Evolutionary conservation across 2,888 invertebrate genomes (phyloP).

Genomic region (Drosophila siamana): DNA sequence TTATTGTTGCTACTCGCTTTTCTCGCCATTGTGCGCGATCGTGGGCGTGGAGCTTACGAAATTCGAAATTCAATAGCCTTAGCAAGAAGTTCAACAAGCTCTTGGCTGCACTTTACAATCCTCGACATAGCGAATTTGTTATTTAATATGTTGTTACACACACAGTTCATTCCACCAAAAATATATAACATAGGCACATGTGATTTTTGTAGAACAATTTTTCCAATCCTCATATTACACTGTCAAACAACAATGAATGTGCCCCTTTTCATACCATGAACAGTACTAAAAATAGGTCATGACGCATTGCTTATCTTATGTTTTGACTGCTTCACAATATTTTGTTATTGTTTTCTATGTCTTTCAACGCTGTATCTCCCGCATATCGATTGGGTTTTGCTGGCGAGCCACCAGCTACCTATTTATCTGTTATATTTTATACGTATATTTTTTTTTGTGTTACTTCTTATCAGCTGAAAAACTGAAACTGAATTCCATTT

Average conservation of each 20-base stretch:
- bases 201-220: slow-evolving; percentile 4
- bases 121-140: slow-evolving; percentile 5
- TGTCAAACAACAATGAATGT: slow-evolving; percentile 21
- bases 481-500: slow-evolving; percentile 24
- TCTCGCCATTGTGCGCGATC: neutral
- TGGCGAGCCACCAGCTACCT: neutral
- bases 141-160: slow-evolving; percentile 11
- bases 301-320: slow-evolving; percentile 31
- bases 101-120: neutral
- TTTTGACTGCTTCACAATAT: slow-evolving; percentile 33
- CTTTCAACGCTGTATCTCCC: slow-evolving; percentile 11
- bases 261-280: slow-evolving; percentile 5
- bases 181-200: too few species aligned
- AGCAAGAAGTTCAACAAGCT: slow-evolving; percentile 29
- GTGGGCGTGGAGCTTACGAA: slow-evolving; percentile 4
- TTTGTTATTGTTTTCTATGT: neutral
- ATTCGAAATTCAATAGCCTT: neutral
- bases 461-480: slow-evolving; percentile 40
- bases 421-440: slow-evolving; percentile 46
- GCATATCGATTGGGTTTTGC: slow-evolving; percentile 31
- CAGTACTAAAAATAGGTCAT: slow-evolving; percentile 11
- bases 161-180: neutral
- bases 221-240: slow-evolving; percentile 26
- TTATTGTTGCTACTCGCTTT: slow-evolving; percentile 5
- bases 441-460: too few species aligned